A percentile compares a stretch with the other conserved stretches of the same genome.
Evolutionary conservation across 2,797 vertebrate species (phyloP).

Genomic region (Enteromius fasciolatus): DNA sequence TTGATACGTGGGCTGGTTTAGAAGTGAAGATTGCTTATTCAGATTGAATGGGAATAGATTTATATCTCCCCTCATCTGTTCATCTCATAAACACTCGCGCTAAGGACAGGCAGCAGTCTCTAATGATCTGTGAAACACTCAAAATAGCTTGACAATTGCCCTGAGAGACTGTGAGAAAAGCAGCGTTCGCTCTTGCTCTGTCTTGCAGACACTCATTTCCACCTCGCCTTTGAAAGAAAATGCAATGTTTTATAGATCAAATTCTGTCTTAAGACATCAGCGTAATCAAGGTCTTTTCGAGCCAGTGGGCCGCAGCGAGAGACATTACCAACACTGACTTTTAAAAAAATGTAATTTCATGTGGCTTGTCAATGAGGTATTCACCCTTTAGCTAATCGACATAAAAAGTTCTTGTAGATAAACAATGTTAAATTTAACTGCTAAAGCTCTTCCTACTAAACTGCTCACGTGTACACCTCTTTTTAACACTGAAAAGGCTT

Average conservation of each 20-base stretch:
- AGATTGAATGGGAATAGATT: neutral
- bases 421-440: neutral
- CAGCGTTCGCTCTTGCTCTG: slow-evolving; percentile 10
- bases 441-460: neutral
- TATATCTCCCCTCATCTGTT: slow-evolving; percentile 18
- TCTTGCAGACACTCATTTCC: slow-evolving; percentile 5
- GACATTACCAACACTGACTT: neutral
- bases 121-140: slow-evolving; percentile 47
- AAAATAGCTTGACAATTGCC: slow-evolving; percentile 42
- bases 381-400: slow-evolving; percentile 1
- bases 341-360: neutral
- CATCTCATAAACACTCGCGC: slow-evolving; percentile 7
- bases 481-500: neutral
- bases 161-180: slow-evolving; percentile 32
- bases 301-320: neutral
- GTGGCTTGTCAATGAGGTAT: neutral
- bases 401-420: neutral
- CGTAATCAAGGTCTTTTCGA: slow-evolving; percentile 27
- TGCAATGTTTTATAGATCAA: slow-evolving; percentile 49
- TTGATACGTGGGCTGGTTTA: neutral
- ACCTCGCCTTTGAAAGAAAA: slow-evolving; percentile 32
- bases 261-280: slow-evolving; percentile 44
- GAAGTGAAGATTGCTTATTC: neutral
- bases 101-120: slow-evolving; percentile 17
- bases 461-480: neutral